Conservation (phyloP, 2,888 invertebrate species). For the Leucophora obtusa region DNA sequence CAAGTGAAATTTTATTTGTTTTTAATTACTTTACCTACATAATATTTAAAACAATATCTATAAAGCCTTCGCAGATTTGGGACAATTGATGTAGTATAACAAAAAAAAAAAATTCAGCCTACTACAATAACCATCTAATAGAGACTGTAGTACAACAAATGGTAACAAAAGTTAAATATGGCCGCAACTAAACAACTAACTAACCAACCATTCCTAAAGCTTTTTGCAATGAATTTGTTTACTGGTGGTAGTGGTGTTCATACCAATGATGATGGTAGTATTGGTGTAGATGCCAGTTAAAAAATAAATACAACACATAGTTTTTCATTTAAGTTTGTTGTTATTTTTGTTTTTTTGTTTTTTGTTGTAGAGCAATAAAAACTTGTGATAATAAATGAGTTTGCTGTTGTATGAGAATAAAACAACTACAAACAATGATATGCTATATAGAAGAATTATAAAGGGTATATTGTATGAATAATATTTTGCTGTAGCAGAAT, state of each 20-base stretch:
- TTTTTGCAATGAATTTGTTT: neutral
- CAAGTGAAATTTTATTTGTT: too few species aligned
- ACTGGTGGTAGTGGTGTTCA: neutral
- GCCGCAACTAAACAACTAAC: constrained; percentile 25
- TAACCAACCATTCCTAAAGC: constrained; percentile 6
- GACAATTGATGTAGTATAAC: neutral
- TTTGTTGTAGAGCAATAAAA: constrained; percentile 11
- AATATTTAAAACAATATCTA: neutral
- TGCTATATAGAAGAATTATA: constrained; percentile 12
- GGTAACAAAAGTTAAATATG: constrained; percentile 39
- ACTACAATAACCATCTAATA: neutral
- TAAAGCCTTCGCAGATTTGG: neutral
- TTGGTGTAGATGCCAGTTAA: constrained; percentile 2
- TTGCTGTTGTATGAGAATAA: constrained; percentile 32
- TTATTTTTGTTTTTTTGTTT: neutral
- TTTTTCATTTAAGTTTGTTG: neutral
- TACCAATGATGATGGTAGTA: neutral
- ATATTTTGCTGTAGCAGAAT: constrained; percentile 5
- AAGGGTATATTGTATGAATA: neutral
- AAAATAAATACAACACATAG: neutral
- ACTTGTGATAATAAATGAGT: constrained; percentile 54
- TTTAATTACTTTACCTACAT: too few species aligned
- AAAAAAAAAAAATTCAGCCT: neutral
- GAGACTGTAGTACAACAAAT: constrained; percentile 3
- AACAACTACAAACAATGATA: constrained; percentile 31